These are phyloP conservation scores for Molossus alvarezi DNA, from an alignment of 2,797 vertebrate genomes.

Conservation along the genomic window DNA sequence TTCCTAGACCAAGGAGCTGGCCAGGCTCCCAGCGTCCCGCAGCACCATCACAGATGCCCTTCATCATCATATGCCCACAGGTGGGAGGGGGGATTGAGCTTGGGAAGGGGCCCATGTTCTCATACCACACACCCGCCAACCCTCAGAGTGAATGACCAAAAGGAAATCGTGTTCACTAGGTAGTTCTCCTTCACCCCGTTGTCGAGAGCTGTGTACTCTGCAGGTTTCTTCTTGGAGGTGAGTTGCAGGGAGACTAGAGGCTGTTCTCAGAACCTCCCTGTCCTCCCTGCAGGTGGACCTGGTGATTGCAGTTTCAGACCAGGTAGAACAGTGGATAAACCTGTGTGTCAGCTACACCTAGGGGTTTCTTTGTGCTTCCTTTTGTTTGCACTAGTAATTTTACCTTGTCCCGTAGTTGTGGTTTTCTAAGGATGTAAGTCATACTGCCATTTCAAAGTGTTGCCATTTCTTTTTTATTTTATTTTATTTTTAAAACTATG, in stretches of 20 bases:
- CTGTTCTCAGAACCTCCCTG: neutral
- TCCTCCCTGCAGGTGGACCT: rapidly evolving
- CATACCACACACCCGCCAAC: neutral
- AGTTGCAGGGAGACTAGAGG: neutral
- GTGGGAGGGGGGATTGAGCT: neutral
- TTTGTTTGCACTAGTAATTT: neutral
- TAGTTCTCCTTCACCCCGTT: neutral
- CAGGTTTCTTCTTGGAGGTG: neutral
- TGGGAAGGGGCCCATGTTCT: neutral
- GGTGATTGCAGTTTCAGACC: neutral
- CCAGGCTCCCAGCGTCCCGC: neutral
- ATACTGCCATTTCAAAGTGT: neutral
- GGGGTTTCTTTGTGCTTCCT: neutral
- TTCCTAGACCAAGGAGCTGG: neutral
- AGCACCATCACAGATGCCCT: neutral
- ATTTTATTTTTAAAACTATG: neutral
- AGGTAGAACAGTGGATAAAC: rapidly evolving
- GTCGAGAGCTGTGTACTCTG: rapidly evolving
- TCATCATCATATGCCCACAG: neutral
- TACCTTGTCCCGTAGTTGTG: neutral
- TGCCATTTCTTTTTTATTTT: neutral
- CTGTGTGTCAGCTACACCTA: neutral
- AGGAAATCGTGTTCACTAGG: neutral
- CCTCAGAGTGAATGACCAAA: neutral
- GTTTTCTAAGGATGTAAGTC: neutral